A percentile compares a stretch with the other conserved stretches of the same genome.
phyloP scores from a whole-genome alignment of 2,888 invertebrate genomes.

The Apoda limacodes region DNA sequence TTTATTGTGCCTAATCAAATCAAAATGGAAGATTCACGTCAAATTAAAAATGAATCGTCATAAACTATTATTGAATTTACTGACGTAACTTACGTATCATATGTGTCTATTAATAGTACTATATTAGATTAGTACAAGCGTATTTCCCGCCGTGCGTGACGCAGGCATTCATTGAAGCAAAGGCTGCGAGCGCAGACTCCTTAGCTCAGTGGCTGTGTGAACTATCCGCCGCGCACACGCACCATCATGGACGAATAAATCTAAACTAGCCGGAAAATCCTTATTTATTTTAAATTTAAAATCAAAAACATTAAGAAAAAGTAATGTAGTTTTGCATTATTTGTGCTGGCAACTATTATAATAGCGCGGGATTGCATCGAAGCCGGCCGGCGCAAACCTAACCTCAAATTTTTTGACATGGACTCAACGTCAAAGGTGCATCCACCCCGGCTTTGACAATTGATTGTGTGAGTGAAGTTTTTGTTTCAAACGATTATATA shows the following conservation, averaged over 20 bases:
- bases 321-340: background rate
- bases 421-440: slow-evolving; percentile 37
- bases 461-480: slow-evolving; percentile 57
- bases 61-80: slow-evolving; percentile 35
- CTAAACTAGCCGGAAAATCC: slow-evolving; percentile 3
- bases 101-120: slow-evolving; percentile 37
- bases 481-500: slow-evolving; percentile 28
- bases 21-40: too few species aligned
- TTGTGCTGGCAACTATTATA: background rate
- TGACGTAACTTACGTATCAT: slow-evolving; percentile 37
- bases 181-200: slow-evolving; percentile 45
- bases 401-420: slow-evolving; percentile 37
- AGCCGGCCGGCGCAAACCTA: slow-evolving; percentile 36
- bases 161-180: slow-evolving; percentile 55
- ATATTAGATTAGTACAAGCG: slow-evolving; percentile 47
- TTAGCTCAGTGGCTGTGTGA: slow-evolving; percentile 59
- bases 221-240: slow-evolving; percentile 64
- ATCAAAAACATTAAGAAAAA: slow-evolving; percentile 1
- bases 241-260: slow-evolving; percentile 38
- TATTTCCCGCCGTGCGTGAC: slow-evolving; percentile 66
- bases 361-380: background rate
- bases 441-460: slow-evolving; percentile 34
- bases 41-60: too few species aligned
- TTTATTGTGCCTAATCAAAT: too few species aligned
- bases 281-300: too few species aligned